Evolutionary conservation across 2,113 vertebrate species (phyloP), one percentile per base, ranked within the genome.

Genomic region (Loxodonta africana): DNA sequence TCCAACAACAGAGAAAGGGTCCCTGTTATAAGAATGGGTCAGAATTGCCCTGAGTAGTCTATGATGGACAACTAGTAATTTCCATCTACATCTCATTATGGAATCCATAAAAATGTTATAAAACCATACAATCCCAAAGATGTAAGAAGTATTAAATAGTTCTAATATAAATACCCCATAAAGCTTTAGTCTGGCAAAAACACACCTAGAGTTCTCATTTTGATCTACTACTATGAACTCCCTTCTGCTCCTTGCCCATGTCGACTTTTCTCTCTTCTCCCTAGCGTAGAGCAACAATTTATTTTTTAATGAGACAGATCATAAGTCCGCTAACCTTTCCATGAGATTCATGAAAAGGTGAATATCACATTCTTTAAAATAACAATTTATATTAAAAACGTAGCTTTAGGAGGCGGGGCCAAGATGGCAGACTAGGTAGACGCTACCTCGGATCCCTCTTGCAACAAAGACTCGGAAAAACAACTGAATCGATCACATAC

Each of bases 361-460:
- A 85, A 8, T 48, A 88, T 21, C 33, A 74, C 30, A 78, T 4
- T 87, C 67, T 89, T 93, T 85, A 93, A 90, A 96, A 92, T 83
- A 96, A 91, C 57, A 93, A 92, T 57, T 17, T 4, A 15, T 14
- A 57, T 17, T 4, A 96, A 81, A 96, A 97, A 78, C n/a, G 80
- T 67, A 57, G 44, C 63, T 83, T 94, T 71, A 84, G 85, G 84
- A 81, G 37, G 37, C 37, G 37, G 37, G 37, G 37, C 37, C 37
- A 37, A 37, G 37, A 37, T 37, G 37, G 37, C 37, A 37, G 37
- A 37, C 37, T 37, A 37, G 37, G 37, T 37, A 37, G 37, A 37
- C 37, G 37, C 37, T 37, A 37, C 37, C 37, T 37, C 37, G 37
- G 37, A 37, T 37, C 37, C 37, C 37, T 37, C 37, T 37, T 37